phyloP scores from a whole-genome alignment of 1,140 invertebrate genomes.

The Drosophila auraria region DNA sequence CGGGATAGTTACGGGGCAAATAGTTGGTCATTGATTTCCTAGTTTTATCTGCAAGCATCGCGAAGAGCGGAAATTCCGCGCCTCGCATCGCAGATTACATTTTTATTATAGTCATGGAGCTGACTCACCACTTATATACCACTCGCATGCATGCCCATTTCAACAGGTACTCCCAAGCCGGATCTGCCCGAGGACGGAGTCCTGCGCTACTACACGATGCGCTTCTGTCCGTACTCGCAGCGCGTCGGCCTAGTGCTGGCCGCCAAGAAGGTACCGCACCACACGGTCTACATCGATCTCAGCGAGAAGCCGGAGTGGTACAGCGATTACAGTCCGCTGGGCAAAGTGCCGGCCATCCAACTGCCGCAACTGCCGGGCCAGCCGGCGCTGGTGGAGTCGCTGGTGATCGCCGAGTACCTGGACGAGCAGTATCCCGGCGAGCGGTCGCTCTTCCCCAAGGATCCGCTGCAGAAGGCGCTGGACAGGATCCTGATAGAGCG shows the following conservation, averaged over 20 bases:
- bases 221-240: constrained; percentile 96
- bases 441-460: constrained; percentile 88
- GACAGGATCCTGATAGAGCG: constrained; percentile 92
- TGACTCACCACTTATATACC: constrained; percentile 13
- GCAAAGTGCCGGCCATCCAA: constrained; percentile 93
- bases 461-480: constrained; percentile 91
- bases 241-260: constrained; percentile 92
- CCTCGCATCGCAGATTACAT: constrained; percentile 14
- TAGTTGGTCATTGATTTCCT: constrained; percentile 27
- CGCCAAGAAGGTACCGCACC: constrained; percentile 94
- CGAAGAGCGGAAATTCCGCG: constrained; percentile 17
- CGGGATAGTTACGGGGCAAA: constrained; percentile 26
- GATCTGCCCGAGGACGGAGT: constrained; percentile 88
- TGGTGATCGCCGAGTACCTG: constrained; percentile 93
- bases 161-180: constrained; percentile 88
- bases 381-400: constrained; percentile 90
- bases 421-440: constrained; percentile 91
- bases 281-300: constrained; percentile 93
- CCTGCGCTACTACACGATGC: constrained; percentile 93
- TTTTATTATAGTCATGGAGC: constrained; percentile 23
- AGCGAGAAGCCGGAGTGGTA: constrained; percentile 95
- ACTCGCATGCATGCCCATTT: constrained; percentile 8
- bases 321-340: constrained; percentile 88
- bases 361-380: constrained; percentile 87
- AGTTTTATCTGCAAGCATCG: constrained; percentile 35